Conservation (phyloP, 2,113 vertebrate species). For the Lasiurus borealis region DNA sequence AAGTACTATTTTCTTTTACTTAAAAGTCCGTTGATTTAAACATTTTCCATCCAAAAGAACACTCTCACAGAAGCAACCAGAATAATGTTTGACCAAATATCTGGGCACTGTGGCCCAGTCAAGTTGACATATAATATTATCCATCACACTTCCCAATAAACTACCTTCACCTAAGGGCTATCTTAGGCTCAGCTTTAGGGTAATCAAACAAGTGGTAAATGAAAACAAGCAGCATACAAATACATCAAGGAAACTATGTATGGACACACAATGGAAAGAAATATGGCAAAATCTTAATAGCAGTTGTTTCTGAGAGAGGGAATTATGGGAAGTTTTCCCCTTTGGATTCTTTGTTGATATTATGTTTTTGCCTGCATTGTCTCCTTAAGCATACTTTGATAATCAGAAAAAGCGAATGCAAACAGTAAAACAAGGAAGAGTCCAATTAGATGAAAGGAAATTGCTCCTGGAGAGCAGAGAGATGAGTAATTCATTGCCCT, state of each 20-base stretch:
- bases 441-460: conserved; percentile 34
- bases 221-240: background rate
- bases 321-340: background rate
- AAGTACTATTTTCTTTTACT: background rate
- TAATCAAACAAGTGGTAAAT: background rate
- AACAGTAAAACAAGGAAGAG: background rate
- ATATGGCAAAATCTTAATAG: too few species aligned
- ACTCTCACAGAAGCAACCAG: background rate
- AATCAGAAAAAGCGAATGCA: conserved; percentile 38
- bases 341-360: background rate
- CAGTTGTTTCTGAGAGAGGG: background rate
- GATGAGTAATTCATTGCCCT: background rate
- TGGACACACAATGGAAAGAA: conserved; percentile 13
- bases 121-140: background rate
- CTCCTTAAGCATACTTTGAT: background rate
- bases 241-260: background rate
- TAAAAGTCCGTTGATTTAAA: background rate
- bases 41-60: background rate
- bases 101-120: background rate
- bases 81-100: background rate
- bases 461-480: background rate
- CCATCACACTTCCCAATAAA: background rate
- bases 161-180: background rate
- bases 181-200: background rate
- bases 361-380: conserved; percentile 16